A percentile compares a stretch with the other conserved stretches of the same genome.
phyloP scores from a whole-genome alignment of 2,888 invertebrate genomes.

The Pyrocoelia pectoralis region DNA sequence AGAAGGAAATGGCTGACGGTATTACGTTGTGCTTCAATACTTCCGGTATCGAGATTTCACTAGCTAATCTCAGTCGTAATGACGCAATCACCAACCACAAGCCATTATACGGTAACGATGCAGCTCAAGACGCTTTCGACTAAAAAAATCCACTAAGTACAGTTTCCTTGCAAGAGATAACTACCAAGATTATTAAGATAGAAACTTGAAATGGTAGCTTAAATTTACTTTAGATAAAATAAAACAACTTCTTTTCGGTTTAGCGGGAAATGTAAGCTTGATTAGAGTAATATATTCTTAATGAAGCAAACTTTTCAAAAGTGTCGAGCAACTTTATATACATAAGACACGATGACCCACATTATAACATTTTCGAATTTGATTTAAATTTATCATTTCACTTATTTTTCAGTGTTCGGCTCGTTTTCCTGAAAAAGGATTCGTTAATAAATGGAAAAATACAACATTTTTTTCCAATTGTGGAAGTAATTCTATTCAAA shows the following conservation, averaged over 20 bases:
- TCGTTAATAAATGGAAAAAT: too few relatives aligned
- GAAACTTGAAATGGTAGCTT: conserved; percentile 7
- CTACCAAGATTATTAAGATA: conserved; percentile 24
- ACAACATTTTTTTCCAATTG: too few relatives aligned
- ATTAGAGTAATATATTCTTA: conserved; percentile 3
- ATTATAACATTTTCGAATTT: too few relatives aligned
- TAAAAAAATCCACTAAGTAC: conserved; percentile 18
- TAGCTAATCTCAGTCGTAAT: conserved; percentile 49
- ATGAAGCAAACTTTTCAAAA: neutral
- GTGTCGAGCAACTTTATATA: too few relatives aligned
- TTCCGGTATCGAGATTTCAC: conserved; percentile 47
- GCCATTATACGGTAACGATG: conserved; percentile 31
- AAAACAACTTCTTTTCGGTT: conserved; percentile 6
- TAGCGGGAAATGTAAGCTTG: neutral
- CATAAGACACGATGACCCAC: too few relatives aligned
- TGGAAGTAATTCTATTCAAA: too few relatives aligned
- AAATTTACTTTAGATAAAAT: conserved; percentile 16
- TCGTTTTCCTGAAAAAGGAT: too few relatives aligned
- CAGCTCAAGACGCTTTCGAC: conserved; percentile 19
- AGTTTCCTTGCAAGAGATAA: conserved; percentile 18
- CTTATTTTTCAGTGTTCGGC: too few relatives aligned
- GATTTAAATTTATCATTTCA: too few relatives aligned
- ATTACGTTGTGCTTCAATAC: conserved; percentile 42
- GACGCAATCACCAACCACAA: conserved; percentile 44
- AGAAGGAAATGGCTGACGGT: conserved; percentile 44